Evolutionary conservation across 2,113 vertebrate species (phyloP).

Genomic region (Syngnathus floridae): DNA sequence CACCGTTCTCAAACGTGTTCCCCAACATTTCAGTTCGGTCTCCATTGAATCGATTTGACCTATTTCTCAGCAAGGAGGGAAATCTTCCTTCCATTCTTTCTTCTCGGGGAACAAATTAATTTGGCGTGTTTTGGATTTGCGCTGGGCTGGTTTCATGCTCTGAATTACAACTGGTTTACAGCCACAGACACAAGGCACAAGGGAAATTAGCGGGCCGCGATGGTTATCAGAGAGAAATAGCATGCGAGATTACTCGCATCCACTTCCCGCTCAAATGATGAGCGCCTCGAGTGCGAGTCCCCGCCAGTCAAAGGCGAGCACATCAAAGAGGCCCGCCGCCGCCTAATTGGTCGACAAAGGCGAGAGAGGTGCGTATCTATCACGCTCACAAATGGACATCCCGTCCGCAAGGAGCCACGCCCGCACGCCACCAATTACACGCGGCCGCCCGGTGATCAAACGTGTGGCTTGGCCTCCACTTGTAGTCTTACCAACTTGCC

Average conservation of each 20-base stretch:
- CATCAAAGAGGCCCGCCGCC: background rate
- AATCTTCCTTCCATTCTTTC: conserved; percentile 2
- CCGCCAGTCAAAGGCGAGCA: conserved; percentile 52
- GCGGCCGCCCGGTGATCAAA: conserved; percentile 37
- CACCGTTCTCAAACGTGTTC: background rate
- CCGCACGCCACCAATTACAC: conserved; percentile 48
- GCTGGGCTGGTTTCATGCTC: conserved; percentile 39
- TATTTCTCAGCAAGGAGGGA: conserved; percentile 5
- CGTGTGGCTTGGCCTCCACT: conserved; percentile 28
- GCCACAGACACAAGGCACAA: conserved; percentile 48
- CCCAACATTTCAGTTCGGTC: background rate
- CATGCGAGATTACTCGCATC: conserved; percentile 54
- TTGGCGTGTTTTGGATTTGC: conserved; percentile 26
- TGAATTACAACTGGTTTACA: conserved; percentile 59
- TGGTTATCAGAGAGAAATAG: conserved; percentile 49
- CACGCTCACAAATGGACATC: conserved; percentile 24
- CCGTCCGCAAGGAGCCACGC: conserved; percentile 12
- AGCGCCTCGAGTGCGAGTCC: conserved; percentile 42
- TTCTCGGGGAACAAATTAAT: conserved; percentile 24
- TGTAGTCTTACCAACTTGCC: conserved; percentile 48
- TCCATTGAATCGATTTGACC: conserved; percentile 11
- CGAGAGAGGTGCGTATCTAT: conserved; percentile 15
- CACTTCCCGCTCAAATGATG: conserved; percentile 54
- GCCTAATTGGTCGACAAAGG: conserved; percentile 51
- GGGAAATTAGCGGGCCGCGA: conserved; percentile 54